Evolutionary conservation across 2,797 vertebrate genomes (phyloP).

Genomic region (Hippoglossus hippoglossus): DNA sequence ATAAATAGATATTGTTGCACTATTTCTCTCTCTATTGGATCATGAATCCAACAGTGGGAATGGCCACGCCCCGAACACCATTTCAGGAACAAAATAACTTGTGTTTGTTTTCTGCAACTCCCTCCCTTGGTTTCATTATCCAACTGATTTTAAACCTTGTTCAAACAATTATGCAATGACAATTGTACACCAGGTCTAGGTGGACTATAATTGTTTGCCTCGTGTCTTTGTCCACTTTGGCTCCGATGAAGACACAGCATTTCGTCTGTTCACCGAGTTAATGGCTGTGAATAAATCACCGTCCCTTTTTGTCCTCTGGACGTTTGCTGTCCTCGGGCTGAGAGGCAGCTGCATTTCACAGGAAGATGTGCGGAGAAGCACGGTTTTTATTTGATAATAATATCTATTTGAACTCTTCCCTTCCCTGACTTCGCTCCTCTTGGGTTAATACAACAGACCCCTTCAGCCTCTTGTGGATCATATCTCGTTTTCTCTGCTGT

Average conservation of each 20-base stretch:
- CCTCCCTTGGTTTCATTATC: background rate
- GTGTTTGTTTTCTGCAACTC: too few relatives aligned
- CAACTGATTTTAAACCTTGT: background rate
- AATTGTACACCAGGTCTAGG: background rate
- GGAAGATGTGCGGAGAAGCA: background rate
- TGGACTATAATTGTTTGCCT: background rate
- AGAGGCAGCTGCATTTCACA: background rate
- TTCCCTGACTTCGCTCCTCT: background rate
- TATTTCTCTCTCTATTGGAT: background rate
- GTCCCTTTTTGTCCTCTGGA: background rate
- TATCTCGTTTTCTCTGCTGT: conserved; percentile 58
- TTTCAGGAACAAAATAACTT: background rate
- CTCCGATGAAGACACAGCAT: background rate
- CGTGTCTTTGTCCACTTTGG: background rate
- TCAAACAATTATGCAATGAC: background rate
- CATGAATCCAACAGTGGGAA: background rate
- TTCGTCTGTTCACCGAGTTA: background rate
- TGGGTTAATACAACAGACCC: conserved; percentile 20
- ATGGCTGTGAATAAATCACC: background rate
- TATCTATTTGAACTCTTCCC: conserved; percentile 17
- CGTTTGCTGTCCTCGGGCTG: background rate
- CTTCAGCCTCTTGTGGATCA: conserved; percentile 42
- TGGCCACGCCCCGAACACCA: background rate
- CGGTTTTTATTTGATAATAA: conserved; percentile 14
- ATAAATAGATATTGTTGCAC: background rate